Percentiles rank a stretch among this genome's conserved stretches.
Conservation (phyloP, 2,888 invertebrate species). For the Meganola albula region DNA sequence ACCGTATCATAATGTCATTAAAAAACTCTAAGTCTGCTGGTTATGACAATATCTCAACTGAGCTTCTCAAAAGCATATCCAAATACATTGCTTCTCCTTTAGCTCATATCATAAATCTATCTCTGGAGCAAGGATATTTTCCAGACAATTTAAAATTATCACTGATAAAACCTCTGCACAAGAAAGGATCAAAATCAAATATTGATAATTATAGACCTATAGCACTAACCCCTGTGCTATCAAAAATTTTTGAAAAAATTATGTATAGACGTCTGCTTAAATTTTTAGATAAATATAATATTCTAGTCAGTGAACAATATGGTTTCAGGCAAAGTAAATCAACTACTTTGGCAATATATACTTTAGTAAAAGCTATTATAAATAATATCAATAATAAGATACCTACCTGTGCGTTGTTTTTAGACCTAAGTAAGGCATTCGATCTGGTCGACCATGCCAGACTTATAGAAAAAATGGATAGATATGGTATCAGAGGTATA, state of each 20-base stretch:
- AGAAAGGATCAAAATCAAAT: constrained; percentile 1
- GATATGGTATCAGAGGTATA: constrained; percentile 1
- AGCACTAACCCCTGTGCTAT: constrained; percentile 1
- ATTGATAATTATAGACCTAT: constrained; percentile 7
- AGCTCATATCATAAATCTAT: background rate
- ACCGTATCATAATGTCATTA: background rate
- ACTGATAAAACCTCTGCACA: constrained; percentile 3
- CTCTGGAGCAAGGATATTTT: constrained; percentile 5
- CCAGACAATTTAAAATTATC: constrained; percentile 3
- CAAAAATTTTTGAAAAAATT: constrained; percentile 10
- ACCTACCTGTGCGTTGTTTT: background rate
- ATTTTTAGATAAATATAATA: constrained; percentile 1
- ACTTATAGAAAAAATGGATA: constrained; percentile 1
- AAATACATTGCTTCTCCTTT: background rate
- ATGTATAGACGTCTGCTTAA: constrained; percentile 1
- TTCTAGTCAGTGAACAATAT: constrained; percentile 5
- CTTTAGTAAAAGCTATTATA: background rate
- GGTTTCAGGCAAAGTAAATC: constrained; percentile 5
- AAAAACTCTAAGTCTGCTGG: constrained; percentile 2
- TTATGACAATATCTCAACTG: constrained; percentile 1
- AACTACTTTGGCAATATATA: background rate
- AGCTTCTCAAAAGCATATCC: background rate
- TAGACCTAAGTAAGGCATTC: constrained; percentile 12
- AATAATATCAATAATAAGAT: constrained; percentile 3
- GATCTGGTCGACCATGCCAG: constrained; percentile 5